These are phyloP conservation scores for Cheilosia grossa DNA, from an alignment of 2,888 invertebrate species.

Conservation along the genomic window DNA sequence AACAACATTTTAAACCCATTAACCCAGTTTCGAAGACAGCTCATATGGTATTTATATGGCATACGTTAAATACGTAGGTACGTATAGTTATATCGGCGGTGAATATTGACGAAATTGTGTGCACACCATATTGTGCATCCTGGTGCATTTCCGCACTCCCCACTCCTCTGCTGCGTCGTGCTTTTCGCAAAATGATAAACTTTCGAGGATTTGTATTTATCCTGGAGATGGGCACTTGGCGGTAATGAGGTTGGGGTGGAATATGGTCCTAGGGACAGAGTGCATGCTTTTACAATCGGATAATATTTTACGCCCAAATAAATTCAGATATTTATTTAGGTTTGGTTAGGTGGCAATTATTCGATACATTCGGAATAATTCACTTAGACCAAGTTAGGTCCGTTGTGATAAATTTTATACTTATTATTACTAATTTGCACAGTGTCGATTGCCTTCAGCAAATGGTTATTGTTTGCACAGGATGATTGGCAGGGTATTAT, in stretches of 20 bases:
- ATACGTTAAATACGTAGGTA: not conserved
- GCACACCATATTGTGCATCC: not conserved
- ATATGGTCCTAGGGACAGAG: not conserved
- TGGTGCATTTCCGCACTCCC: not conserved
- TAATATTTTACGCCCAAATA: no score
- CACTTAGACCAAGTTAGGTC: no score
- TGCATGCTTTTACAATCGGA: not conserved
- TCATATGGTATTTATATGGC: slow-evolving; percentile 2
- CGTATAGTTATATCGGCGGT: slow-evolving; percentile 12
- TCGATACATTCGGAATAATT: no score
- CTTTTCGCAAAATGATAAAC: slow-evolving; percentile 3
- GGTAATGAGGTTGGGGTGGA: slow-evolving; percentile 3
- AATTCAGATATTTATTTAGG: no score
- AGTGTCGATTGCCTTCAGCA: no score
- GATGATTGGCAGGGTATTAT: no score
- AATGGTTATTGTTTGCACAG: no score
- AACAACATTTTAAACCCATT: slow-evolving; percentile 51
- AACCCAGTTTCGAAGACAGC: slow-evolving; percentile 36
- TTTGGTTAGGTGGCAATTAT: no score
- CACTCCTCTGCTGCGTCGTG: not conserved
- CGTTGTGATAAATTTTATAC: no score
- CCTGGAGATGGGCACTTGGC: slow-evolving; percentile 3
- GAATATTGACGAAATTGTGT: slow-evolving; percentile 27
- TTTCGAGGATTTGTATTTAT: not conserved
- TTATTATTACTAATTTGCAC: no score